Conservation (phyloP, 2,888 invertebrate genomes). For the Andricus quercusramuli region DNA sequence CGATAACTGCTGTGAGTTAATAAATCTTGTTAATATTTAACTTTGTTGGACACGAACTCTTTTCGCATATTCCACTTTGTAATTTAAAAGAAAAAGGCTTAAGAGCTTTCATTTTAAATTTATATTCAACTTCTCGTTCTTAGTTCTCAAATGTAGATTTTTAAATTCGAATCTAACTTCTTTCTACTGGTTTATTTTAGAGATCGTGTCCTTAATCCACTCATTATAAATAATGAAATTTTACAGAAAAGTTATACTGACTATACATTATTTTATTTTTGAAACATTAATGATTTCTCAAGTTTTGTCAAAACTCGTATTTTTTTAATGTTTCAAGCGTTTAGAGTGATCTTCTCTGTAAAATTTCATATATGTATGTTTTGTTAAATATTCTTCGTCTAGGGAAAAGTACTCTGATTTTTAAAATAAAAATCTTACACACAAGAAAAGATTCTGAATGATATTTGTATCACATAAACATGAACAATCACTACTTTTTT, state of each 20-base stretch:
- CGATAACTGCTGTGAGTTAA: conserved; percentile 29
- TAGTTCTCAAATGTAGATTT: not conserved
- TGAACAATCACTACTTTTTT: conserved; percentile 20
- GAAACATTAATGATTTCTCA: not conserved
- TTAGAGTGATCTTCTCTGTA: conserved; percentile 15
- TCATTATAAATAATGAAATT: not conserved
- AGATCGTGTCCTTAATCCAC: conserved; percentile 5
- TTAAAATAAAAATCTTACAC: not conserved
- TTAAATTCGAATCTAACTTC: not conserved
- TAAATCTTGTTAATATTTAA: conserved; percentile 7
- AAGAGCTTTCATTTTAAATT: not conserved
- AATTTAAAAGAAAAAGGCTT: not conserved
- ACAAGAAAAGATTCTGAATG: not conserved
- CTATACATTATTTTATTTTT: not conserved
- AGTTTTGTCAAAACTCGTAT: not conserved
- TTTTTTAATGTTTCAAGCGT: not conserved
- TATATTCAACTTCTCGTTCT: not conserved
- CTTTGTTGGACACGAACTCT: conserved; percentile 25
- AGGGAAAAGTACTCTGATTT: conserved; percentile 23
- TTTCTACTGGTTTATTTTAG: not conserved
- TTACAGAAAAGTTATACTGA: conserved; percentile 4
- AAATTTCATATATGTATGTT: not conserved
- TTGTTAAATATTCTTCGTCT: conserved; percentile 11
- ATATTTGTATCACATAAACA: not conserved
- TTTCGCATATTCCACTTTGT: not conserved